Percentiles rank a stretch among this genome's conserved stretches.
phyloP scores from a whole-genome alignment of 1,140 invertebrate genomes.

The Monochamus saltuarius region DNA sequence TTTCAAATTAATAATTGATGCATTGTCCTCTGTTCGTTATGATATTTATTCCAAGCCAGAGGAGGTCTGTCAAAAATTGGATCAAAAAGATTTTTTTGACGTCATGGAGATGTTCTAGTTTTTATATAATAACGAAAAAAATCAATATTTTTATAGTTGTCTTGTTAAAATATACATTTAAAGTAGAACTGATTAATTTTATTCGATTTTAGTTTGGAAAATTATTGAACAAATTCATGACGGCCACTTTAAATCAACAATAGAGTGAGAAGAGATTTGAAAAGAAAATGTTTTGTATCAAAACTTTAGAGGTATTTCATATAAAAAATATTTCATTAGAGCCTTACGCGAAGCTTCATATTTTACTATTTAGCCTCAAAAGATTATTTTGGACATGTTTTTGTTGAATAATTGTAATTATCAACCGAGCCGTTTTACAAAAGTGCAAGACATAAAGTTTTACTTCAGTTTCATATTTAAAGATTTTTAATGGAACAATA shows the following conservation, averaged over 20 bases:
- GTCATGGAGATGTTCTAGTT: slow-evolving; percentile 5
- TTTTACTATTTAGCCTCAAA: slow-evolving; percentile 25
- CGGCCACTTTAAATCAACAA: slow-evolving; percentile 7
- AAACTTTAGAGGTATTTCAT: slow-evolving; percentile 24
- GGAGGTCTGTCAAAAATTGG: slow-evolving; percentile 2
- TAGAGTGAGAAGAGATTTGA: slow-evolving; percentile 5
- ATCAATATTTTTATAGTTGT: slow-evolving; percentile 17
- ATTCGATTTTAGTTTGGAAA: background rate
- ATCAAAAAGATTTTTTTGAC: slow-evolving; percentile 3
- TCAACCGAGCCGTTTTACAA: no score
- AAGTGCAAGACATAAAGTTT: no score
- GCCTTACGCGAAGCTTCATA: slow-evolving; percentile 28
- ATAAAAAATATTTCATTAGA: slow-evolving; percentile 21
- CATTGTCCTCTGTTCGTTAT: slow-evolving; percentile 12
- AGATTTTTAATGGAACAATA: no score
- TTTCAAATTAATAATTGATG: slow-evolving; percentile 12
- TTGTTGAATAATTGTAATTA: no score
- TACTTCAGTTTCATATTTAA: no score
- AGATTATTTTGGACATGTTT: background rate
- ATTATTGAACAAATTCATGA: slow-evolving; percentile 7
- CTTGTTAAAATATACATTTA: slow-evolving; percentile 8
- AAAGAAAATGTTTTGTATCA: slow-evolving; percentile 40
- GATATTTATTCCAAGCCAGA: background rate
- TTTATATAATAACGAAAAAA: slow-evolving; percentile 7
- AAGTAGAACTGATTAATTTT: slow-evolving; percentile 1